Base-by-base conservation (phyloP, 2,888 invertebrate species). In the Drosophila anomalata region DNA sequence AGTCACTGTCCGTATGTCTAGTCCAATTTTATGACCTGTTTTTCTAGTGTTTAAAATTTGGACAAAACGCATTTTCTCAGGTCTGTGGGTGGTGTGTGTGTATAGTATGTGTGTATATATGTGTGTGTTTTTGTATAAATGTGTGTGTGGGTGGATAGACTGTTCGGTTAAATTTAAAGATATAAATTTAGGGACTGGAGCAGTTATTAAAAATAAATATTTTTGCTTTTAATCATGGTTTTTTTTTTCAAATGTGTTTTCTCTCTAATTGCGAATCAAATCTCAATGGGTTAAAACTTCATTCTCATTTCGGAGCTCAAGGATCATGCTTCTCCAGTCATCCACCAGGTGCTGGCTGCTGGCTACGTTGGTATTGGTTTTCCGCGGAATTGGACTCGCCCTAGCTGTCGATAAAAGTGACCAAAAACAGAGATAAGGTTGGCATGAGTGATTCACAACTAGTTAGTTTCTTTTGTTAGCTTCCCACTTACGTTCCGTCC, bases 401-500 rank as follows among this genome's bases (percentile, higher is more conserved):
- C 72, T 65, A 77, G 81, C 69, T 75, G 73, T 56, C 66, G 70
- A 79, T 72, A 79, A 78, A 81, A 82, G 31, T 54, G 70, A 72
- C 70, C 63, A 72, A 63, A 61, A 63, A 53, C 42, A 70, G 42
- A 66, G 86, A 86, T 83, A 86, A 86, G 73, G 71, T 65, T 61
- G 44, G 29, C 31, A 24, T 53, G 63, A 52, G 52, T 72, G 56
- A 71, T 41, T 73, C 61, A 72, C 36, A 36, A 36, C 57, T 47
- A 41, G 50, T 20, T 47, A 9, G 26, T 22, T 44, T 56, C 44
- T 33, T 51, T 68, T 75, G 60, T 68, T 74, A 52, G 39, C 44
- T 56, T 52, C 44, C 33, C 33, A 80, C 81, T 83, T 71, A 86
- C 80, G 80, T 73, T 86, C 68, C 71, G 75, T 86, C 73, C 56